Evolutionary conservation across 2,888 invertebrate species (phyloP).

Genomic region (Cheilosia impressa): DNA sequence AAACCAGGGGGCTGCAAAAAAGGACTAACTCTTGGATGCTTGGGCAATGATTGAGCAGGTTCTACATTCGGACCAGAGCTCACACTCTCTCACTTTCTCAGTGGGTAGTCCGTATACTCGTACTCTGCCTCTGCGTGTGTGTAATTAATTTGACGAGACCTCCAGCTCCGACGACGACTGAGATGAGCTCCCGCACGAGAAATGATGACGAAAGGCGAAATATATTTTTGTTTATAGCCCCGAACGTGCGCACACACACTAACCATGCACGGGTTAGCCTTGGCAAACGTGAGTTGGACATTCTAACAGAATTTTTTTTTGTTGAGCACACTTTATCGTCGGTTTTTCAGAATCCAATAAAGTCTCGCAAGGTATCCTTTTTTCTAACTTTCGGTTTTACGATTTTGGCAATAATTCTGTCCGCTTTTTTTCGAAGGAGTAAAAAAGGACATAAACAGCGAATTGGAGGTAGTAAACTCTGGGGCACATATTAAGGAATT

Average conservation of each 20-base stretch:
- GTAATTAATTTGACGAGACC: slow-evolving; percentile 67
- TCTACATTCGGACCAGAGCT: slow-evolving; percentile 8
- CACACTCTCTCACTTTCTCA: background rate
- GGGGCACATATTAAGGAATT: slow-evolving; percentile 18
- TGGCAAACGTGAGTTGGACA: slow-evolving; percentile 2
- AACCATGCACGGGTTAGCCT: background rate
- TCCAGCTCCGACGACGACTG: background rate
- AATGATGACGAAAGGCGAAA: slow-evolving; percentile 58
- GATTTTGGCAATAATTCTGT: slow-evolving; percentile 46
- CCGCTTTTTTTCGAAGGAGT: background rate
- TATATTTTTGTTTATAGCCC: slow-evolving; percentile 52
- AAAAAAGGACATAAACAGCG: slow-evolving; percentile 33
- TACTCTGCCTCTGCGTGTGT: slow-evolving; percentile 6
- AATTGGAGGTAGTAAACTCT: slow-evolving; percentile 25
- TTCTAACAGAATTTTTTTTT: background rate
- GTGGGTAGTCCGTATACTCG: too few species aligned
- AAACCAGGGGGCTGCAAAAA: background rate
- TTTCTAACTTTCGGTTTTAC: slow-evolving; percentile 47
- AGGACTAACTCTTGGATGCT: slow-evolving; percentile 13
- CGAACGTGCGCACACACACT: background rate
- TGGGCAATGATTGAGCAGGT: slow-evolving; percentile 38
- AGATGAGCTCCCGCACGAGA: slow-evolving; percentile 5
- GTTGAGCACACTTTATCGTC: slow-evolving; percentile 16
- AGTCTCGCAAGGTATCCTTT: slow-evolving; percentile 25
- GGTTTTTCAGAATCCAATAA: slow-evolving; percentile 61